Evolutionary conservation across 2,797 vertebrate species (phyloP), one percentile per base, ranked within the genome.

Genomic region (Bradypodion pumilum): DNA sequence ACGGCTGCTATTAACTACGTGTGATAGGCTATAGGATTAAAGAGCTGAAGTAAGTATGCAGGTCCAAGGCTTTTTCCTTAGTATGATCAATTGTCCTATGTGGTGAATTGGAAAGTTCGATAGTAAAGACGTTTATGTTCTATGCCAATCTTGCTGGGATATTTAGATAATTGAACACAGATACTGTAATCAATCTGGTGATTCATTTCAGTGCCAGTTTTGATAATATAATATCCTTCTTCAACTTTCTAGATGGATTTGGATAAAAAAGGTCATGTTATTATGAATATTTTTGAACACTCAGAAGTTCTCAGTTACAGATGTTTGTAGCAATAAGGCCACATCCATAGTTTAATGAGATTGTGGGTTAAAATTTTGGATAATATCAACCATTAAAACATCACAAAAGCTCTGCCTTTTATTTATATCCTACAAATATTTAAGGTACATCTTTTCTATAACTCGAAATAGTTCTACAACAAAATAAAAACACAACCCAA

Each of bases 61-160:
- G 66, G 56, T 79, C 56, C 44, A 82, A 60, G 32, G n/a, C 82
- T 49, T 82, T 32, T 74, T 78, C 69, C 15, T 29, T 78, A 66
- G 46, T 44, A 62, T 80, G 72, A 87, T 84, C 86, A 84, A 87
- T 87, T 84, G 59, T 81, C 44, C 44, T 79, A 19, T 35, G 13
- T 42, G 21, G 52, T 15, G 60, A 75, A 70, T 60, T 66, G 78
- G 81, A 83, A 87, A 83, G 75, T 70, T 86, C 80, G 74, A 81
- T 66, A 79, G 52, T 74, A 52, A 74, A 74, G 37, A 70, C 6
- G 10, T 32, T 21, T 60, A 42, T 78, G 37, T 82, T 68, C 60
- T 78, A 21, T 6, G 35, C 23, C 78, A 60, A 66, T 59, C 66
- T 81, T 40, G 44, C 25, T 78, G 37, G 60, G 49, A 46, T 73